Evolutionary conservation across 1,140 invertebrate species (phyloP).

Genomic region (Penaeus japonicus): DNA sequence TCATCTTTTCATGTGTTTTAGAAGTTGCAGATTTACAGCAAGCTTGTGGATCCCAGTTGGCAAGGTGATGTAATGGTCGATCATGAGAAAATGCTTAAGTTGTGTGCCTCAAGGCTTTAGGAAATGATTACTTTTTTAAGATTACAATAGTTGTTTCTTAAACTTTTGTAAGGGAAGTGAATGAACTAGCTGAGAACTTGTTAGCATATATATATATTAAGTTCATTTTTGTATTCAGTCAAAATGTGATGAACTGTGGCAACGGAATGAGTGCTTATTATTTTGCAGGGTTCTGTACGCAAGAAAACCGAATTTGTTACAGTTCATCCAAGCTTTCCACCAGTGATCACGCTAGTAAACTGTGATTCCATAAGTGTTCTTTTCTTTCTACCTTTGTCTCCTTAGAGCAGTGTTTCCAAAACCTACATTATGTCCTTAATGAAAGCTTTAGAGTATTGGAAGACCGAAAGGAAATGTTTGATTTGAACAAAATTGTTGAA

Average conservation of each 20-base stretch:
- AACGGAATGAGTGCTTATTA: neutral
- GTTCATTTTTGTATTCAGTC: neutral
- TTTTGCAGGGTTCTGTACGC: neutral
- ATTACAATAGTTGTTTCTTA: slow-evolving; percentile 11
- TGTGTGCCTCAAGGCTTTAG: neutral
- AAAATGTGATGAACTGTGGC: neutral
- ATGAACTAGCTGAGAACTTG: neutral
- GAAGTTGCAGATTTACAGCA: no score
- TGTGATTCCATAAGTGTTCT: slow-evolving; percentile 23
- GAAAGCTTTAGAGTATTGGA: neutral
- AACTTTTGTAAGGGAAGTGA: slow-evolving; percentile 34
- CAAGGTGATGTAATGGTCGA: neutral
- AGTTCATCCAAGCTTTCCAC: slow-evolving; percentile 26
- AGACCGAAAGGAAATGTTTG: neutral
- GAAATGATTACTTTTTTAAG: slow-evolving; percentile 31
- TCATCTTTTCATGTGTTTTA: no score
- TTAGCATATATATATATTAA: neutral
- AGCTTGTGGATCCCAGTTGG: no score
- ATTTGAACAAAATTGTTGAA: no score
- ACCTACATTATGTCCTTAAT: neutral
- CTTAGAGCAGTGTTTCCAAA: neutral
- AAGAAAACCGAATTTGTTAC: neutral
- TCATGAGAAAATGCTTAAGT: neutral
- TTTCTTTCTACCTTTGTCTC: neutral
- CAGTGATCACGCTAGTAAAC: slow-evolving; percentile 43